Percentiles rank a stretch among this genome's conserved stretches.
These are phyloP conservation scores for Theristicus caerulescens DNA, from an alignment of 2,113 vertebrate species.

Conservation along the genomic window DNA sequence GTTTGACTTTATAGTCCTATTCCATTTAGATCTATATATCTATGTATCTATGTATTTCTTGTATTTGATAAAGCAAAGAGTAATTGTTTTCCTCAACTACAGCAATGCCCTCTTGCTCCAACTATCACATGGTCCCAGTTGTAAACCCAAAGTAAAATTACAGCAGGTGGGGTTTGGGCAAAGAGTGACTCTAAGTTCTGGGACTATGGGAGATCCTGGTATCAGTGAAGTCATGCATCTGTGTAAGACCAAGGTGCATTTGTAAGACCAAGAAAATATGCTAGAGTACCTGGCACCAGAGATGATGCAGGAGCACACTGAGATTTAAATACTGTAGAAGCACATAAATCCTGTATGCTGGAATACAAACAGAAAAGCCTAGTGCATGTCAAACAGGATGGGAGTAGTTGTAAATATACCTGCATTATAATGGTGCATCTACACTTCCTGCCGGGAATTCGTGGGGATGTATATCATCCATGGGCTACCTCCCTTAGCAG, in stretches of 20 bases:
- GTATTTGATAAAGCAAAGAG: background rate
- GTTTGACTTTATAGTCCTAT: background rate
- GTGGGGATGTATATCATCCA: background rate
- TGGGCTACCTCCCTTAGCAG: background rate
- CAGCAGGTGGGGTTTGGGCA: background rate
- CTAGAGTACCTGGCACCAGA: background rate
- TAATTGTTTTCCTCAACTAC: background rate
- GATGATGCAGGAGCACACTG: background rate
- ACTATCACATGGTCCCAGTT: background rate
- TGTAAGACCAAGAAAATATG: background rate
- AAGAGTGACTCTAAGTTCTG: background rate
- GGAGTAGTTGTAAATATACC: slow-evolving; percentile 15
- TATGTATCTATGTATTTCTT: background rate
- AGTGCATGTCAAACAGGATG: background rate
- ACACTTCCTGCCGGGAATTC: background rate
- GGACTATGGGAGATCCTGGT: background rate
- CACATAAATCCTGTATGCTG: background rate
- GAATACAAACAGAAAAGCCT: background rate
- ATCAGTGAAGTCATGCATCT: background rate
- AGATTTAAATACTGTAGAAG: background rate
- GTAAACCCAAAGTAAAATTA: background rate
- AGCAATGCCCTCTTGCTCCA: background rate
- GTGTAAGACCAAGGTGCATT: background rate
- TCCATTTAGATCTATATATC: background rate
- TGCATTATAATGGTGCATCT: background rate